Base-by-base conservation (phyloP, 1,140 invertebrate genomes). In the Probaryconus sp. region DNA sequence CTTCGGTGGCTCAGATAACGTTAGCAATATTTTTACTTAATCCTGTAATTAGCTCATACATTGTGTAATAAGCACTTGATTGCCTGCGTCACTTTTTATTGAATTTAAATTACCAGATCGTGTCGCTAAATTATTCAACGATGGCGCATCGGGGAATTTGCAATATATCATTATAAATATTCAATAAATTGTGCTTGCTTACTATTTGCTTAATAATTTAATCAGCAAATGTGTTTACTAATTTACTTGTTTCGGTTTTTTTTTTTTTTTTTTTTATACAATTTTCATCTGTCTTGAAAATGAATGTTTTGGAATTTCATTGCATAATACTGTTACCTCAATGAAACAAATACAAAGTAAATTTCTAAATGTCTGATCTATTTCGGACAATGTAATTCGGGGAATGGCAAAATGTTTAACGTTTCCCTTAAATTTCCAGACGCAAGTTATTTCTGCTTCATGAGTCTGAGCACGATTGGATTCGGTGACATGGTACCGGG, bases 391-490 rank as follows among this genome's bases (percentile, higher is more conserved):
- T n/a, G n/a, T n/a, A n/a, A n/a, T n/a, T n/a, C n/a, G n/a, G n/a
- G n/a, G n/a, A n/a, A n/a, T n/a, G n/a, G n/a, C 21, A 24, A 24
- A 24, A 24, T 24, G 21, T 43, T 4, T 40, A 40, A 3, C n/a
- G 2, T 31, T 31, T 31, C n/a, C 30, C 3, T 20, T 6, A 31
- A 20, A 31, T 14, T 78, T 79, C 5, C 76, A 88, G 95, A 98
- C 82, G 95, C 95, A n/a, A 92, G 95, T 75, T 97, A 97, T 83
- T 97, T 97, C 83, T 97, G 96, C 85, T 97, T 97, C 85, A 96
- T 97, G 91, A 95, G 95, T 74, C 87, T 98, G 40, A 96, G 94
- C 65, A 97, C 96, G 3, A 96, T 97, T 68, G 96, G 95, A 1
- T 97, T 97, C 78, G 96, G 95, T 5, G 94, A 97, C 80, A 92